Evolutionary conservation across 2,113 vertebrate species (phyloP).

Genomic region (Urocitellus parryii): DNA sequence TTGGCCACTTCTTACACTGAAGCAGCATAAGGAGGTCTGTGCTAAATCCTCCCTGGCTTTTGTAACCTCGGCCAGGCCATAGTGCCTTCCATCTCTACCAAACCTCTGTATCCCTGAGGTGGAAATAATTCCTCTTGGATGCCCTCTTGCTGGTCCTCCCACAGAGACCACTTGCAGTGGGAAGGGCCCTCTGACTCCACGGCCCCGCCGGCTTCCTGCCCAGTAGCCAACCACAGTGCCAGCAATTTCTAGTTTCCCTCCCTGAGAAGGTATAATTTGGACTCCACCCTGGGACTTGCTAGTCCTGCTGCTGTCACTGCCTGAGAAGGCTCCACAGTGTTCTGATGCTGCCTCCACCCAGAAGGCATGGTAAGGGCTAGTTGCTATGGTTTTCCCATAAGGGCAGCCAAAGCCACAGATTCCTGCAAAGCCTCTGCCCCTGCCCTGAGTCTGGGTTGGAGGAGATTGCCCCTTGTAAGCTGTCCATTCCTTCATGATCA

Average conservation of each 20-base stretch:
- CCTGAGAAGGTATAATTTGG: slow-evolving; percentile 94
- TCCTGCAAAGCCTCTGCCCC: slow-evolving; percentile 93
- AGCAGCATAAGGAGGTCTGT: slow-evolving; percentile 92
- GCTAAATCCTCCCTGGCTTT: slow-evolving; percentile 93
- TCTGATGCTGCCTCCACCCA: slow-evolving; percentile 88
- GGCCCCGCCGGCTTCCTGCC: slow-evolving; percentile 93
- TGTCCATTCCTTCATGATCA: slow-evolving; percentile 97
- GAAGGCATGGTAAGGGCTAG: slow-evolving; percentile 91
- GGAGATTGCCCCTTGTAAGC: slow-evolving; percentile 98
- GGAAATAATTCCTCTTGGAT: slow-evolving; percentile 95
- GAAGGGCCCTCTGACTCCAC: slow-evolving; percentile 93
- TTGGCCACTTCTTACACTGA: slow-evolving; percentile 92
- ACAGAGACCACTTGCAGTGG: slow-evolving; percentile 97
- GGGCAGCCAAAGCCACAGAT: slow-evolving; percentile 91
- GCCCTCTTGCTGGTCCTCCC: slow-evolving; percentile 93
- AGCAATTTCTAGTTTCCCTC: slow-evolving; percentile 98
- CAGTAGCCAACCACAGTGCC: slow-evolving; percentile 98
- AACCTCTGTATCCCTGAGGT: slow-evolving; percentile 96
- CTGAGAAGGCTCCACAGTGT: slow-evolving; percentile 91
- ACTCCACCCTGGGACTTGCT: slow-evolving; percentile 92
- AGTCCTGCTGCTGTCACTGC: slow-evolving; percentile 91
- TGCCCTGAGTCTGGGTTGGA: slow-evolving; percentile 92
- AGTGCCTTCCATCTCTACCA: slow-evolving; percentile 93
- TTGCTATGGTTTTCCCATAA: slow-evolving; percentile 90
- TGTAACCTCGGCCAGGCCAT: slow-evolving; percentile 92